Conservation (phyloP, 53 echinoderm and acorn worm species). For the Pentamera pediparva region DNA sequence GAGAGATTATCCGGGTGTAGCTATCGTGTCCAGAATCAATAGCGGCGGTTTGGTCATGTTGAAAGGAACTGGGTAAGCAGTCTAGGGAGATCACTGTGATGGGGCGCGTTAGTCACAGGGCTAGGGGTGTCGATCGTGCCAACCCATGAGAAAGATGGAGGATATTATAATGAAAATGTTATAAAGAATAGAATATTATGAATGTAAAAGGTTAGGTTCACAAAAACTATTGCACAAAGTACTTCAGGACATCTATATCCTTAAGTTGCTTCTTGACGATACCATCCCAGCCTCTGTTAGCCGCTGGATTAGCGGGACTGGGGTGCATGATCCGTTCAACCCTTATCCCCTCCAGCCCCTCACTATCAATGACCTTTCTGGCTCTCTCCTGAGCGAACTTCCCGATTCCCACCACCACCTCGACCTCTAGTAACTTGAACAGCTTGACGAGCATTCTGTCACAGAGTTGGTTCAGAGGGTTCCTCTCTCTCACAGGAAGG, state of each 20-base stretch:
- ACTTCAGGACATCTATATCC: conserved; percentile 71
- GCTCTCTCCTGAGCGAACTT: conserved; percentile 79
- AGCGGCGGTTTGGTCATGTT: no score
- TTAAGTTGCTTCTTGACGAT: conserved; percentile 65
- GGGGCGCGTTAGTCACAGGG: no score
- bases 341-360: conserved; percentile 59
- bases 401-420: conserved; percentile 90
- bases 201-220: no score
- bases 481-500: conserved; percentile 47
- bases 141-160: no score
- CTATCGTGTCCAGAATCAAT: no score
- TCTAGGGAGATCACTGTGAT: no score
- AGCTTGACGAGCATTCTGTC: conserved; percentile 70
- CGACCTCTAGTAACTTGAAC: conserved; percentile 52
- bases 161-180: no score
- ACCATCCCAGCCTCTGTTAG: conserved; percentile 90
- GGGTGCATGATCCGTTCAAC: conserved; percentile 83
- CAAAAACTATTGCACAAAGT: conserved; percentile 34
- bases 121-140: no score
- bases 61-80: no score
- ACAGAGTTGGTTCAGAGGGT: conserved; percentile 61
- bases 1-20: no score
- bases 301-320: conserved; percentile 81
- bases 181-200: no score
- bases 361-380: conserved; percentile 55